A percentile compares a stretch with the other conserved stretches of the same genome.
phyloP scores from a whole-genome alignment of 2,797 vertebrate species.

The Gouania willdenowi region DNA sequence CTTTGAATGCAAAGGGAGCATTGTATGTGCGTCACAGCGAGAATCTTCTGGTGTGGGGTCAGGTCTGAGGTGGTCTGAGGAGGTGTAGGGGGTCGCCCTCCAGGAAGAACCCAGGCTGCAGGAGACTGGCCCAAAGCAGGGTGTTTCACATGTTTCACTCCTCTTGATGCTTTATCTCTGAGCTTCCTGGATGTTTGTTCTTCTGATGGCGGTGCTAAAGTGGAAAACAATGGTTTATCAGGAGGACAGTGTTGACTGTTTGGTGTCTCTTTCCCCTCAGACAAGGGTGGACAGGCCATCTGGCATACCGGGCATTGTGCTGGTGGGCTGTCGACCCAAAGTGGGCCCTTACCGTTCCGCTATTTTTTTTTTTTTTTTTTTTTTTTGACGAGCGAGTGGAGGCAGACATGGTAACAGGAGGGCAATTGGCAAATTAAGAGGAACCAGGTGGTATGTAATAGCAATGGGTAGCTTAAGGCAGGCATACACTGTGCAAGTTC shows the following conservation, averaged over 20 bases:
- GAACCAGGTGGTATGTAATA: too few species aligned
- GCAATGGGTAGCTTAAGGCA: too few species aligned
- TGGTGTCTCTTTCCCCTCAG: conserved; percentile 3
- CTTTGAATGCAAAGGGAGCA: conserved; percentile 20
- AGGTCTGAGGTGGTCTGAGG: conserved; percentile 30
- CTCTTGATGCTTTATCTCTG: conserved; percentile 33
- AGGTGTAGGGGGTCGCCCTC: conserved; percentile 25
- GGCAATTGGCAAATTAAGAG: too few species aligned
- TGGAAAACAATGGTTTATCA: conserved; percentile 35
- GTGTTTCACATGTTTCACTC: conserved; percentile 17
- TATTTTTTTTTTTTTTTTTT: too few species aligned
- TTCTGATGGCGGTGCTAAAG: conserved; percentile 1
- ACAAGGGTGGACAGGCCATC: too few species aligned
- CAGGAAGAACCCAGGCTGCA: conserved; percentile 36
- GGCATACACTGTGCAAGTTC: too few species aligned
- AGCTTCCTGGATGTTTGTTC: conserved; percentile 33
- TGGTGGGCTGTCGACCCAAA: too few species aligned
- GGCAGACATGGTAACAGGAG: too few species aligned
- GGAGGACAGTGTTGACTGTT: conserved; percentile 15
- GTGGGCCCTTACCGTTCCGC: not conserved
- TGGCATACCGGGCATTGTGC: too few species aligned
- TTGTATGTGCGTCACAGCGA: conserved; percentile 45
- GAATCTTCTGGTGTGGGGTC: conserved; percentile 34
- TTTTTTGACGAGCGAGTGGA: too few species aligned
- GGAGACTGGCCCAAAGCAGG: conserved; percentile 32